A percentile compares a stretch with the other conserved stretches of the same genome.
Evolutionary conservation across 2,113 vertebrate genomes (phyloP).

Genomic region (Sula dactylatra): DNA sequence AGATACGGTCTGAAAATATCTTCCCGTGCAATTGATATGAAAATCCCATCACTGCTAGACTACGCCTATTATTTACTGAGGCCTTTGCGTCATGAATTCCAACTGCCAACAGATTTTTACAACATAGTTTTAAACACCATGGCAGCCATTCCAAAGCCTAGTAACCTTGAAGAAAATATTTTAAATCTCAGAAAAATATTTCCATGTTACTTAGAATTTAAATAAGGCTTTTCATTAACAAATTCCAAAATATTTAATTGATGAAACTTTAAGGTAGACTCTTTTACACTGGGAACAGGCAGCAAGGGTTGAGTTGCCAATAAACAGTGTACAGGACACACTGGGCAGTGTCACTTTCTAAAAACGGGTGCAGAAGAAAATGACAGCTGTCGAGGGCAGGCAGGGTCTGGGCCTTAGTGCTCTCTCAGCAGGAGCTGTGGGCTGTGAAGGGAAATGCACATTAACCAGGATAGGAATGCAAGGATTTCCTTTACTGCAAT

Average conservation of each 20-base stretch:
- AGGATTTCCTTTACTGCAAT: neutral
- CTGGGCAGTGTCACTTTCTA: conserved; percentile 36
- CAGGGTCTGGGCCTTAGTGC: neutral
- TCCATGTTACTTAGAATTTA: neutral
- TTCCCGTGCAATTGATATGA: neutral
- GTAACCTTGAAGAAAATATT: neutral
- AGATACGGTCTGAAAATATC: neutral
- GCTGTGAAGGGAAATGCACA: neutral
- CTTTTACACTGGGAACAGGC: neutral
- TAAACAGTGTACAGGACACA: neutral
- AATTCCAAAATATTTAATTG: neutral
- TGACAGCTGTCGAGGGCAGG: conserved; percentile 36
- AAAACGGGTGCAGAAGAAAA: conserved; percentile 47
- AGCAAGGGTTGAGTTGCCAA: neutral
- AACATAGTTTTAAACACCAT: neutral
- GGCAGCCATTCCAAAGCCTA: neutral
- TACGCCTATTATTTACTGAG: neutral
- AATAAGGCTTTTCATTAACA: neutral
- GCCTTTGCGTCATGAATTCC: neutral
- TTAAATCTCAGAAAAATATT: neutral
- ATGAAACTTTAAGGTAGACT: neutral
- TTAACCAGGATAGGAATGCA: neutral
- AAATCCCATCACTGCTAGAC: neutral
- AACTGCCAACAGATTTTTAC: neutral
- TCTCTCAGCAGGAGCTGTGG: neutral